Base-by-base conservation (phyloP, 1,140 invertebrate genomes). In the Cherax destructor region DNA sequence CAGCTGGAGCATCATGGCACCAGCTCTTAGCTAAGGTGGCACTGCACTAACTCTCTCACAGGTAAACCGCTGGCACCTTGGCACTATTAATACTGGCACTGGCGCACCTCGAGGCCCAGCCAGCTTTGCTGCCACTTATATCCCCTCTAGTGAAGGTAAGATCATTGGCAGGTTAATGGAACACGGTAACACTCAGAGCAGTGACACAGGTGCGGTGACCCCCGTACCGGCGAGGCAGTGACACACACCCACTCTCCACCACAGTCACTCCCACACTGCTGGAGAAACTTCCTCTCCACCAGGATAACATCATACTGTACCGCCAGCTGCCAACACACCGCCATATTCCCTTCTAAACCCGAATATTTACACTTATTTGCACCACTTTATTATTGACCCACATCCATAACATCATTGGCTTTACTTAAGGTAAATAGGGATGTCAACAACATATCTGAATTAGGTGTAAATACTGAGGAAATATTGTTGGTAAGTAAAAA, bases 271-370 rank as follows among this genome's bases (percentile, higher is more conserved):
- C 69, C n/a, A 74, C 69, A 74, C 69, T 74, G 69, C 24, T 74
- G 69, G 69, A 30, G 30, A 74, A 24, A 74, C 24, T 30, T 30
- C 7, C 69, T 74, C 69, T n/a, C 16, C 69, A 74, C 16, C 69
- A 74, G 69, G 69, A 74, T 30, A 74, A 74, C 69, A 74, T 74
- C 24, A 21, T 30, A n/a, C 69, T 74, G 69, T 74, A 74, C 69
- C 11, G n/a, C 69, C n/a, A 11, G 69, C 18, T 21, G 16, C 65
- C 65, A 69, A 13, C 65, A 56, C 52, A 41, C 30, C 3, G 56
- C 61, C 61, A 65, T 18, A 65, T 18, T 65, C 56, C 9, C 18
- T 65, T 65, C 61, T 18, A 5, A 21, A 65, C 5, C 21, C 0
- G 30, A 41, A 30, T 74, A 74, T 74, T 74, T 74, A 18, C 61